A percentile compares a stretch with the other conserved stretches of the same genome.
Conservation (phyloP, 64 coral and sea anemone genomes). For the Anthopleura sola region DNA sequence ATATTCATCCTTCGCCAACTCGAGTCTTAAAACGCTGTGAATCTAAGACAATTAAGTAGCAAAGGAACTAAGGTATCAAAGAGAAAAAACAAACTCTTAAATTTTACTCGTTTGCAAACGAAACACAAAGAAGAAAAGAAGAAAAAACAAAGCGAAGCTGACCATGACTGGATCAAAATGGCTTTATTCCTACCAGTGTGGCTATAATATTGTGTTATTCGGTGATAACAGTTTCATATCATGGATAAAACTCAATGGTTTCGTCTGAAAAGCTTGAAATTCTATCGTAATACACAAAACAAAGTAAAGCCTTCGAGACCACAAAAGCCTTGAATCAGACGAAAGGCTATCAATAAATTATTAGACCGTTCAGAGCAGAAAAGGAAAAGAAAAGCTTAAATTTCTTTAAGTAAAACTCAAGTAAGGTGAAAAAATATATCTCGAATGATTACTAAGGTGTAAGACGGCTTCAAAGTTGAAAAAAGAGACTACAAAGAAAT, state of each 20-base stretch:
- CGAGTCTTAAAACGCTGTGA: neutral
- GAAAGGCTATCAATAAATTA: conserved; percentile 26
- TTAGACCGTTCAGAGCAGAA: neutral
- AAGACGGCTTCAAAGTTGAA: neutral
- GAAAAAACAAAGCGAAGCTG: neutral
- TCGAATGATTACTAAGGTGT: neutral
- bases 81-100: neutral
- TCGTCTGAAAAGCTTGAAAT: conserved; percentile 1
- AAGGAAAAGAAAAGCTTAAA: neutral
- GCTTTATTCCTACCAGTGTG: neutral
- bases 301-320: conserved; percentile 1
- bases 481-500: neutral
- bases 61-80: neutral
- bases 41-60: neutral
- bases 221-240: neutral
- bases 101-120: neutral
- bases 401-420: neutral
- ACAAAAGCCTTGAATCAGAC: conserved; percentile 13
- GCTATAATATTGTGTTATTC: neutral
- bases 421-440: neutral
- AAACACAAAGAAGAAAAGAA: neutral
- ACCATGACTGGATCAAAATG: neutral
- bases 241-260: neutral
- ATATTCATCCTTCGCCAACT: neutral
- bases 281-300: conserved; percentile 17